Base-by-base conservation (phyloP, 2,113 vertebrate species). In the Rhegmatorhina hoffmannsi region DNA sequence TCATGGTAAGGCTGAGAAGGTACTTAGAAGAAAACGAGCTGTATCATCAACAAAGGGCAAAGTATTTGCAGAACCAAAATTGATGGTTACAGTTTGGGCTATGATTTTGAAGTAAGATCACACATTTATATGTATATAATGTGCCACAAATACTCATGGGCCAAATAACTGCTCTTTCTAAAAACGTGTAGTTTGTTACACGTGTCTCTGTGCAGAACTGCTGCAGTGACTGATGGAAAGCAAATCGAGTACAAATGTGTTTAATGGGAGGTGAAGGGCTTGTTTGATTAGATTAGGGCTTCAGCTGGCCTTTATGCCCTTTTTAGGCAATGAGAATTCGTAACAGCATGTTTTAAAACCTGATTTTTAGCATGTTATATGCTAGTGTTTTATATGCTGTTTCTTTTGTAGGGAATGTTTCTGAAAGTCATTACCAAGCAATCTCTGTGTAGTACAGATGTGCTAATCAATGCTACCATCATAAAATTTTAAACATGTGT, bases 241-340 rank as follows among this genome's bases (percentile, higher is more conserved):
- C 56, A 90, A 84, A 44, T 3, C 47, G 43, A 68, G 52, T 26
- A 25, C 13, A 10, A 21, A 29, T 62, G 67, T 76, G 43, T 94
- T 76, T 85, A 53, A 44, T 68, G 28, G 53, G 84, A 82, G 73
- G 77, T 73, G 49, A 75, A 72, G 58, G 66, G 38, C 68, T 82
- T 66, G 40, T 80, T 92, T 83, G 94, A 68, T 86, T 62, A 94
- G 80, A 49, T 84, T 75, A 79, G 60, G 81, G 29, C 36, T 91
- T 82, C 43, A 85, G 46, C 34, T 94, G 84, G 44, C 90, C 64
- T 91, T 82, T 72, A 36, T 91, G 81, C 55, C 86, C 63, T 88
- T 79, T 88, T 92, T 82, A 85, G 75, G 63, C 74, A 66, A 36
- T 34, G 33, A 66, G 38, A 88, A 66, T 85, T 92, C 49, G 46